phyloP scores from a whole-genome alignment of 2,113 vertebrate species.

The Mormyrus iriodes region DNA sequence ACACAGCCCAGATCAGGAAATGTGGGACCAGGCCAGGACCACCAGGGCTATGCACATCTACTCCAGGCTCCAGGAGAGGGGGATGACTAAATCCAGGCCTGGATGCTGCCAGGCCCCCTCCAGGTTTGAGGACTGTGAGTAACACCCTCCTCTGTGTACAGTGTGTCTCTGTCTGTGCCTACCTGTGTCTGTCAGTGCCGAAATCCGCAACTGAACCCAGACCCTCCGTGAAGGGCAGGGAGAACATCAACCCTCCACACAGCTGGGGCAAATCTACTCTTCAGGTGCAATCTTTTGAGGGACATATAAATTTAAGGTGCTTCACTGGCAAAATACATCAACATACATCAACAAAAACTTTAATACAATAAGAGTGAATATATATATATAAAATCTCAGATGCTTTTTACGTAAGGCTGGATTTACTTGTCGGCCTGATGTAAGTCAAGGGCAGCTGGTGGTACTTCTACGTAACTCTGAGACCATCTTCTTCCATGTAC shows the following conservation, averaged over 20 bases:
- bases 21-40: conserved; percentile 29
- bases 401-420: neutral
- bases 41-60: conserved; percentile 45
- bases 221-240: neutral
- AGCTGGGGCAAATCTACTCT: neutral
- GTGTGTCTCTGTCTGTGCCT: conserved; percentile 9
- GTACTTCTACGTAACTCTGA: neutral
- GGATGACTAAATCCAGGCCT: neutral
- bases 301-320: neutral
- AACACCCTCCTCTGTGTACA: neutral
- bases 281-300: neutral
- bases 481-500: neutral
- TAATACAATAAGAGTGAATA: neutral
- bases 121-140: conserved; percentile 59
- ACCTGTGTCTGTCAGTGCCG: conserved; percentile 15
- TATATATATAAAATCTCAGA: too few species aligned
- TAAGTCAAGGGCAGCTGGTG: neutral
- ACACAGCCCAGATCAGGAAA: conserved; percentile 24
- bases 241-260: neutral
- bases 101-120: conserved; percentile 31
- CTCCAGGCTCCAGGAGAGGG: conserved; percentile 49
- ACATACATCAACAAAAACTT: neutral
- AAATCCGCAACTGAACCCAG: neutral
- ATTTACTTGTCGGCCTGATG: neutral
- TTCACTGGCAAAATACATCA: neutral